Percentiles rank a stretch among this genome's conserved stretches.
phyloP scores from a whole-genome alignment of 2,113 vertebrate genomes.

The Myodes glareolus region DNA sequence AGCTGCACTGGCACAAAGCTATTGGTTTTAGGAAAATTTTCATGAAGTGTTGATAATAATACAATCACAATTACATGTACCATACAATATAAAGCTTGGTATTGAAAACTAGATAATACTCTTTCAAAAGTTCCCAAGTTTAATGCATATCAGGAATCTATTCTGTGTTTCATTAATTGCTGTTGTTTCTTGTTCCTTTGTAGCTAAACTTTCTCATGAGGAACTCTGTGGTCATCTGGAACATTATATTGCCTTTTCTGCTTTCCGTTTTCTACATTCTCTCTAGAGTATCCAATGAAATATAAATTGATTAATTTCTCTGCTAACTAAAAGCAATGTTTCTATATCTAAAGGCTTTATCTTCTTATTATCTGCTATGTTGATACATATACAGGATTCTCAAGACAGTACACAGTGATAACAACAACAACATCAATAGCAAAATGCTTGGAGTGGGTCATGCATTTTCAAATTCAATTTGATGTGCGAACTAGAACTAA shows the following conservation, averaged over 20 bases:
- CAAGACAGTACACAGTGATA: background rate
- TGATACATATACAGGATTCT: background rate
- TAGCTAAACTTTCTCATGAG: background rate
- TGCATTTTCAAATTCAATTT: conserved; percentile 10
- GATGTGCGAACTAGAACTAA: background rate
- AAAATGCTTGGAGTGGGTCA: background rate
- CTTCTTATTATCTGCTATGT: background rate
- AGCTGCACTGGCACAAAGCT: background rate
- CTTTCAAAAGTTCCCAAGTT: background rate
- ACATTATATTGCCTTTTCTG: background rate
- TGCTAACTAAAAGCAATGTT: background rate
- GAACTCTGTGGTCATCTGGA: background rate
- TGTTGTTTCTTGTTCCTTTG: background rate
- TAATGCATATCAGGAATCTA: background rate
- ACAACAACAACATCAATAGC: background rate
- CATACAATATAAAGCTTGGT: background rate
- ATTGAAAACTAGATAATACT: background rate
- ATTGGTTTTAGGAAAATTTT: background rate
- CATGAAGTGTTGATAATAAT: background rate
- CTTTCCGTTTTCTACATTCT: background rate
- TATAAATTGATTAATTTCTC: background rate
- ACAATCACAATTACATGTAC: background rate
- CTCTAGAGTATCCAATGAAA: background rate
- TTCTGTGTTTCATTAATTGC: background rate
- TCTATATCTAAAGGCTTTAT: background rate